Percentiles rank a stretch among this genome's conserved stretches.
These are phyloP conservation scores for Beris chalybata DNA, from an alignment of 2,888 invertebrate species.

Conservation along the genomic window DNA sequence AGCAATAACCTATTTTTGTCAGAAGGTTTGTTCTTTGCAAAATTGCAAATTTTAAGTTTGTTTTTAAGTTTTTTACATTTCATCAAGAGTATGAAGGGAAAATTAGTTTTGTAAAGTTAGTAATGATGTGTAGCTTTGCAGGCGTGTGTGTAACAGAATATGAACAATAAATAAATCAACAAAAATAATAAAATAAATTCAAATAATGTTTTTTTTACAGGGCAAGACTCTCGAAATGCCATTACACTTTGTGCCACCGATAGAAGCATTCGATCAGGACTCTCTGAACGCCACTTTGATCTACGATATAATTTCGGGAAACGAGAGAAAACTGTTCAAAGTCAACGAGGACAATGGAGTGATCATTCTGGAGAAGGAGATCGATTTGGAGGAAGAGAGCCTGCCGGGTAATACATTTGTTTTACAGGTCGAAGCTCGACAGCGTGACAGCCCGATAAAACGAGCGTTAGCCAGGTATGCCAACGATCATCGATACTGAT, in stretches of 20 bases:
- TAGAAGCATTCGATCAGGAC: constrained; percentile 80
- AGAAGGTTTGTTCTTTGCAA: no score
- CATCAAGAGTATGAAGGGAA: no score
- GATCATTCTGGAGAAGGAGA: constrained; percentile 75
- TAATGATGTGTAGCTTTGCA: no score
- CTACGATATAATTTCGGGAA: constrained; percentile 80
- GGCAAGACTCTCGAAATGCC: constrained; percentile 72
- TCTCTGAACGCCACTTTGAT: constrained; percentile 73
- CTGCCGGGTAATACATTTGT: constrained; percentile 75
- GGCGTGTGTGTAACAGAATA: no score
- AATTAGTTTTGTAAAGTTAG: no score
- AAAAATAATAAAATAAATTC: not conserved
- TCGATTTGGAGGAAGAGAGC: constrained; percentile 76
- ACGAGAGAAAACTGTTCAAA: constrained; percentile 74
- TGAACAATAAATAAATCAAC: no score
- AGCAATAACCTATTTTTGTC: no score
- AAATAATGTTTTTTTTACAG: constrained; percentile 54
- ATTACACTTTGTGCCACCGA: constrained; percentile 69
- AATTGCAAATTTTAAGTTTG: no score
- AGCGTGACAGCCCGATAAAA: constrained; percentile 76
- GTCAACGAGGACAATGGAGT: constrained; percentile 74
- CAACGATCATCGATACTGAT: not conserved
- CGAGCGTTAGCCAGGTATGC: constrained; percentile 65
- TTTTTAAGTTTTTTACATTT: no score
- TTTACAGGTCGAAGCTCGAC: constrained; percentile 76